phyloP scores from a whole-genome alignment of 2,888 invertebrate species.

The Drosophila atroscutellata region DNA sequence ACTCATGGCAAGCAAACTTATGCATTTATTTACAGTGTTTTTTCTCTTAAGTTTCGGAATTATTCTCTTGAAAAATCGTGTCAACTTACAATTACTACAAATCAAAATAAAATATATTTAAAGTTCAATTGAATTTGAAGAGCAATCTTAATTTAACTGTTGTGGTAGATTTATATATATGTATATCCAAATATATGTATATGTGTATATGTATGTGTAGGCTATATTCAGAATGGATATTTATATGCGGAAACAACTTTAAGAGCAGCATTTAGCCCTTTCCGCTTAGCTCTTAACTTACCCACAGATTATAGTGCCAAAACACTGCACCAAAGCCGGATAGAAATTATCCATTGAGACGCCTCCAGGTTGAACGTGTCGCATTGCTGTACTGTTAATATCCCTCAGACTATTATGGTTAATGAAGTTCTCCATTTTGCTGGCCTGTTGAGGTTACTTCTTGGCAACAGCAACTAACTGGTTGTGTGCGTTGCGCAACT shows the following conservation, averaged over 20 bases:
- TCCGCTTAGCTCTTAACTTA: slow-evolving; percentile 85
- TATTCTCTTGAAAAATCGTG: not conserved
- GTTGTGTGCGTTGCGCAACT: not conserved
- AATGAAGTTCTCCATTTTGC: not conserved
- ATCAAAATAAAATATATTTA: not conserved
- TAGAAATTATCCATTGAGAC: slow-evolving; percentile 91
- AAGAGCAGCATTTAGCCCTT: not conserved
- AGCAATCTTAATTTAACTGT: not conserved
- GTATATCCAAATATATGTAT: too few relatives aligned
- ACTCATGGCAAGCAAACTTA: not conserved
- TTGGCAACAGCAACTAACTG: not conserved
- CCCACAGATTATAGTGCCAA: slow-evolving; percentile 95
- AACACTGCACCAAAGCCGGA: slow-evolving; percentile 96
- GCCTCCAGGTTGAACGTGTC: slow-evolving; percentile 64
- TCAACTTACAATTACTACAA: too few relatives aligned
- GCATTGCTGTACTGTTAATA: slow-evolving; percentile 18
- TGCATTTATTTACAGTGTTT: not conserved
- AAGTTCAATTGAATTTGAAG: too few relatives aligned
- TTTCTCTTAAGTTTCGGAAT: not conserved
- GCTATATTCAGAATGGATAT: not conserved
- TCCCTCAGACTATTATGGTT: not conserved
- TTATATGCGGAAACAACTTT: not conserved
- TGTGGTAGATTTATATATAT: too few relatives aligned
- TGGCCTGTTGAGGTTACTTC: not conserved
- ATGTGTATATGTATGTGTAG: not conserved